Base-by-base conservation (phyloP, 2,113 vertebrate species). In the Psophia crepitans region DNA sequence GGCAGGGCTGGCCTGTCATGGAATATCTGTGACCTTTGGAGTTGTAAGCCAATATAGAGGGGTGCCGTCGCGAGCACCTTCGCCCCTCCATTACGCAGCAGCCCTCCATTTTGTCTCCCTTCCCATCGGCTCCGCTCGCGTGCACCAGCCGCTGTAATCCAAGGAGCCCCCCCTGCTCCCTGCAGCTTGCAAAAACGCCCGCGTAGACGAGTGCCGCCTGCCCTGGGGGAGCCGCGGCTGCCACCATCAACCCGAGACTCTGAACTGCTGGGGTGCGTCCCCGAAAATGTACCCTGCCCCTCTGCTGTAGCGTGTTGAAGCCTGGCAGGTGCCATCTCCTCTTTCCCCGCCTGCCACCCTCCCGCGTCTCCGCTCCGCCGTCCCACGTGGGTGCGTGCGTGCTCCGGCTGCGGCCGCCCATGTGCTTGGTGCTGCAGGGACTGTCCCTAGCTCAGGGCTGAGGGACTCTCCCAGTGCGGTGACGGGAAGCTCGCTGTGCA, bases 11-110 rank as follows among this genome's bases (percentile, higher is more conserved):
- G 89, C 56, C 53, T 95, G 94, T 97, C 95, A 97, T 73, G 90
- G 92, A 97, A 97, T 96, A 78, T 93, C 66, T 33, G 41, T 95
- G 94, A 96, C 95, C 89, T 97, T 97, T 97, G 90, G 87, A 95
- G 81, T 61, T 97, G 95, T 95, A 97, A 96, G 79, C 81, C 92
- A 96, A 97, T 95, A 53, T 73, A 90, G 90, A 93, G 91, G 83
- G 96, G 92, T 73, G 85, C 89, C 9, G 0, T 51, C 1, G 28
- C 71, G 44, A 68, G 61, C 53, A 46, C 89, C 82, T 71, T 91
- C 2, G 1, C 90, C 94, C 90, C 94, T 95, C 96, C 96, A 89
- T 96, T 87, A 92, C 2, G 1, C 17, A 3, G 80, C 80, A 66
- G 84, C 86, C 61, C 77, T 91, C 95, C 90, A 96, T 96, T 93